These are phyloP conservation scores for Sakesphorus luctuosus DNA, from an alignment of 2,113 vertebrate species.

Conservation along the genomic window DNA sequence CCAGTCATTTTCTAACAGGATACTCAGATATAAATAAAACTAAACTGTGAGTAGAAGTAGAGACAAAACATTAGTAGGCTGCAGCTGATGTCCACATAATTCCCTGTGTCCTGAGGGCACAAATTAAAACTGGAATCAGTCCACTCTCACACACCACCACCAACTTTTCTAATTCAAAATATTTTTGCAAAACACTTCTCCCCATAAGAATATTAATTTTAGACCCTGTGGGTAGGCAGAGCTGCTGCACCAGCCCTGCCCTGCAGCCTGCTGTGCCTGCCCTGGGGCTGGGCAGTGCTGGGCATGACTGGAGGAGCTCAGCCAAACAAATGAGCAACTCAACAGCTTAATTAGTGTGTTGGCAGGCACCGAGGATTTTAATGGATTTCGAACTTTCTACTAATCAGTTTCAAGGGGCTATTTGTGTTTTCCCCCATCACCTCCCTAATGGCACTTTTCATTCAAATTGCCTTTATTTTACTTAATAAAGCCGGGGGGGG, in stretches of 20 bases:
- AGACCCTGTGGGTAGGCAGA: background rate
- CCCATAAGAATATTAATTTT: background rate
- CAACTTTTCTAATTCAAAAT: background rate
- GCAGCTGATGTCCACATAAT: too few species aligned
- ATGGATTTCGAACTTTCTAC: background rate
- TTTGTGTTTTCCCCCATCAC: background rate
- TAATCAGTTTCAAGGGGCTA: background rate
- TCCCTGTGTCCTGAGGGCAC: too few species aligned
- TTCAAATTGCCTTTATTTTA: constrained; percentile 3
- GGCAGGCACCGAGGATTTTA: background rate
- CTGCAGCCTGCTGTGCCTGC: background rate
- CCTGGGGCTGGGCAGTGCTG: background rate
- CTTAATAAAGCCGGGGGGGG: background rate
- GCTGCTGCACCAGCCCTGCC: background rate
- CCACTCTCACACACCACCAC: background rate
- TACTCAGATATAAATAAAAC: too few species aligned
- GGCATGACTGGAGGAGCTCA: background rate
- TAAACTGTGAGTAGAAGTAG: too few species aligned
- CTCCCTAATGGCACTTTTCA: background rate
- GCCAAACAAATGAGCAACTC: background rate
- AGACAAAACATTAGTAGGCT: too few species aligned
- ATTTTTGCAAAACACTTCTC: background rate
- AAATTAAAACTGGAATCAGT: background rate
- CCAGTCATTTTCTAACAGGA: too few species aligned
- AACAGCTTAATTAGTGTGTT: background rate